Percentiles rank a stretch among this genome's conserved stretches.
phyloP scores from a whole-genome alignment of 2,113 vertebrate genomes.

The Camelus bactrianus region DNA sequence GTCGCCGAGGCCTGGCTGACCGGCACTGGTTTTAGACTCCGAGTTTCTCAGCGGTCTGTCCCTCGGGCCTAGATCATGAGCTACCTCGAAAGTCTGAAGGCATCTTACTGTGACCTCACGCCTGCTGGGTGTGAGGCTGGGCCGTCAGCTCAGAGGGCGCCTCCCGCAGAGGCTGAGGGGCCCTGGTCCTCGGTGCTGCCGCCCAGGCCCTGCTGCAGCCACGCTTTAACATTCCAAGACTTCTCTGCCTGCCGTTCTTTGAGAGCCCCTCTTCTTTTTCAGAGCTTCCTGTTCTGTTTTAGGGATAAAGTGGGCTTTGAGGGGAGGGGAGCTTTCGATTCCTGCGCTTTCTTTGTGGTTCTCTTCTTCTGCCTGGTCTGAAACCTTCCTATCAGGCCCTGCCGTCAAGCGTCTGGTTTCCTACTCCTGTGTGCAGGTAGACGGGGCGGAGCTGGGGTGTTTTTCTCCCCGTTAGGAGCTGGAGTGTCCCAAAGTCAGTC shows the following conservation, averaged over 20 bases:
- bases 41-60: not conserved
- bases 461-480: not conserved
- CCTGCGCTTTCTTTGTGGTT: not conserved
- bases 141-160: rapidly evolving
- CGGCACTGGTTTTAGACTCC: rapidly evolving
- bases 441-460: not conserved
- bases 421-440: not conserved
- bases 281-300: not conserved
- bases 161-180: not conserved
- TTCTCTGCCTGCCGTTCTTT: too few species aligned
- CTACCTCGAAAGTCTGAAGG: not conserved
- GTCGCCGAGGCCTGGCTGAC: not conserved
- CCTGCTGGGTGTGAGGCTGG: not conserved
- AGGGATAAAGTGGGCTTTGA: not conserved
- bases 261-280: not conserved
- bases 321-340: not conserved
- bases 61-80: rapidly evolving
- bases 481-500: not conserved
- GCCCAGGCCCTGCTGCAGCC: not conserved
- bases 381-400: not conserved
- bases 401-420: not conserved
- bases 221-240: not conserved
- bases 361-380: not conserved
- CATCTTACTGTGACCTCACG: not conserved
- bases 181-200: not conserved